A percentile compares a stretch with the other conserved stretches of the same genome.
Conservation (phyloP, 2,113 vertebrate genomes). For the Chrysemys picta region DNA sequence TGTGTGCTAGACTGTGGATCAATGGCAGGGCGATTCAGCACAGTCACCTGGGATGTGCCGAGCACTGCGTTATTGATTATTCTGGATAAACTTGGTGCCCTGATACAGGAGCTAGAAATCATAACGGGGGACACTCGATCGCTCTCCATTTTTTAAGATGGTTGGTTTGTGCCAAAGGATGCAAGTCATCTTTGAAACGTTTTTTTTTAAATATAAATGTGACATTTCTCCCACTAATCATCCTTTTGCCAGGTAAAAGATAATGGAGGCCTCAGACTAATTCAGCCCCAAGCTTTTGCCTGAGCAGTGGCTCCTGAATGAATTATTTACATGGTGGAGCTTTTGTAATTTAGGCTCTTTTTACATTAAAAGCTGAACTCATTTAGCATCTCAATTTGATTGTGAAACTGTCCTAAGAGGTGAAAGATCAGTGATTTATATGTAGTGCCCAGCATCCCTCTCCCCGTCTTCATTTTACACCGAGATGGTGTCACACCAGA, state of each 20-base stretch:
- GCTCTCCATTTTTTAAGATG: conserved; percentile 29
- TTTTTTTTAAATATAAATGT: conserved; percentile 49
- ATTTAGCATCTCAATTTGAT: conserved; percentile 35
- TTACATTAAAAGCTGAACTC: neutral
- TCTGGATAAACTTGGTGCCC: neutral
- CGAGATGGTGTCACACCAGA: conserved; percentile 8
- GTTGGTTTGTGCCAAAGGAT: conserved; percentile 24
- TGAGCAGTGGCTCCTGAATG: conserved; percentile 1
- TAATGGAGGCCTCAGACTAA: conserved; percentile 31
- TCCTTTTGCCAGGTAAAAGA: conserved; percentile 18
- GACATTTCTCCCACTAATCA: conserved; percentile 52
- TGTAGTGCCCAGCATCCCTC: neutral
- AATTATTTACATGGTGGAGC: neutral
- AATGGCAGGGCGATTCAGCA: rapidly evolving
- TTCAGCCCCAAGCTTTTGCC: conserved; percentile 21
- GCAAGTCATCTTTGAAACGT: conserved; percentile 26
- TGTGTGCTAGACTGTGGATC: neutral
- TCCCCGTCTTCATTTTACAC: conserved; percentile 18
- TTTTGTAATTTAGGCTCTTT: neutral
- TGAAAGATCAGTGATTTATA: conserved; percentile 46
- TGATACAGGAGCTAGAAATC: conserved; percentile 24
- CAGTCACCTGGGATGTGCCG: neutral
- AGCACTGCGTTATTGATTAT: neutral
- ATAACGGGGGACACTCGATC: neutral
- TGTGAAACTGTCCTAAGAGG: conserved; percentile 37